Evolutionary conservation across 1,140 invertebrate genomes (phyloP).

Genomic region (Trachymyrmex septentrionalis): DNA sequence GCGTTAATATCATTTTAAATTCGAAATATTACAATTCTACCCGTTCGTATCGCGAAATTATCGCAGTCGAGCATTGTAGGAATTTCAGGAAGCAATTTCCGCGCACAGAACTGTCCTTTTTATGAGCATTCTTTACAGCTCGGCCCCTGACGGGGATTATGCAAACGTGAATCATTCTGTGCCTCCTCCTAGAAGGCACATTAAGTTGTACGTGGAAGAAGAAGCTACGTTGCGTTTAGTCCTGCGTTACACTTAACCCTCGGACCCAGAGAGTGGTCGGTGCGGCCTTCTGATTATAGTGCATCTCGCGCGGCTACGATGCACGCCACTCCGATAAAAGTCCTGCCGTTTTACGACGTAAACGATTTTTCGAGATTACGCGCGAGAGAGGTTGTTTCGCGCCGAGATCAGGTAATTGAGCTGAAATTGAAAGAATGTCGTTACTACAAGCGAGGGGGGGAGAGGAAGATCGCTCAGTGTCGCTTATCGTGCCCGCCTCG

Average conservation of each 20-base stretch:
- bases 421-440: conserved; percentile 69
- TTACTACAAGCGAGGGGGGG: conserved; percentile 39
- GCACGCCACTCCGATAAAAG: conserved; percentile 54
- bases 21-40: conserved; percentile 16
- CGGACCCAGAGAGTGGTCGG: background rate
- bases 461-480: background rate
- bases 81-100: conserved; percentile 29
- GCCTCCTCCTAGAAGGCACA: conserved; percentile 15
- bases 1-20: conserved; percentile 39
- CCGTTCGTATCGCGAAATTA: background rate
- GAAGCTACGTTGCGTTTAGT: background rate
- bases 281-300: conserved; percentile 42
- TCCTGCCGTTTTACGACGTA: conserved; percentile 38
- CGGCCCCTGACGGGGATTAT: background rate
- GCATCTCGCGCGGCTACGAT: conserved; percentile 44
- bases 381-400: conserved; percentile 40
- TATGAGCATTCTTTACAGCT: conserved; percentile 1
- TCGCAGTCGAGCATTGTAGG: background rate
- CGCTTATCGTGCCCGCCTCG: conserved; percentile 61
- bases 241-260: conserved; percentile 30
- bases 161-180: conserved; percentile 27
- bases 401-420: conserved; percentile 41
- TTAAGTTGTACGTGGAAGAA: conserved; percentile 19
- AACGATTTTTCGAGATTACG: conserved; percentile 44
- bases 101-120: background rate